These are phyloP conservation scores for Tetrao urogallus DNA, from an alignment of 2,113 vertebrate species.

Conservation along the genomic window DNA sequence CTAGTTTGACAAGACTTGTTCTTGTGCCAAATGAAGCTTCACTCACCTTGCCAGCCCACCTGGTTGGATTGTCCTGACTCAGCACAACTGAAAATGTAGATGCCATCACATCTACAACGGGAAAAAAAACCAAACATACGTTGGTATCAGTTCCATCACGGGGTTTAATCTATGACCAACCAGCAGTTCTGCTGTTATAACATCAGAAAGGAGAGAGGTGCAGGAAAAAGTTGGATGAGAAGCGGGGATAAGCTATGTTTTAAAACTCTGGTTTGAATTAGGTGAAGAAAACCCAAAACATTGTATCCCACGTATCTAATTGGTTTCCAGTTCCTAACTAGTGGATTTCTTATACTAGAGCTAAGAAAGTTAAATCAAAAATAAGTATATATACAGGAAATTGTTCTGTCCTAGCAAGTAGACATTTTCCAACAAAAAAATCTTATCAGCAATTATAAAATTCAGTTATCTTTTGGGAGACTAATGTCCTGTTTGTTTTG, in stretches of 20 bases:
- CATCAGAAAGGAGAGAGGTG: not conserved
- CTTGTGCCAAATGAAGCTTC: not conserved
- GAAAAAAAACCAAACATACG: not conserved
- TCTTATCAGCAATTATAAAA: not conserved
- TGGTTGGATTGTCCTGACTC: not conserved
- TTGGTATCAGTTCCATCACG: not conserved
- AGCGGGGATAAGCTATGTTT: not conserved
- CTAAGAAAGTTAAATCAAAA: accelerated
- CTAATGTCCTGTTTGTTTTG: not conserved
- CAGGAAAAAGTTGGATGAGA: not conserved
- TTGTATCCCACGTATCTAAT: not conserved
- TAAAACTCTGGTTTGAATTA: not conserved
- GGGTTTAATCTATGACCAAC: not conserved
- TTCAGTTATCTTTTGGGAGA: not conserved
- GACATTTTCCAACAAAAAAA: not conserved
- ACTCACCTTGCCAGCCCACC: not conserved
- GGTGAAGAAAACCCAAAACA: not conserved
- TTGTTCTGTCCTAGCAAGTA: not conserved
- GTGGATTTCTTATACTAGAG: not conserved
- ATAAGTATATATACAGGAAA: not conserved
- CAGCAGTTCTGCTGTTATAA: not conserved
- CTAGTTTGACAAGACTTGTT: not conserved
- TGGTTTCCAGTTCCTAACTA: not conserved
- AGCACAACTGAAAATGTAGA: not conserved
- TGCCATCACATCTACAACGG: not conserved